A percentile compares a stretch with the other conserved stretches of the same genome.
Conservation (phyloP, 2,797 vertebrate species). For the Cossypha niveicapilla region DNA sequence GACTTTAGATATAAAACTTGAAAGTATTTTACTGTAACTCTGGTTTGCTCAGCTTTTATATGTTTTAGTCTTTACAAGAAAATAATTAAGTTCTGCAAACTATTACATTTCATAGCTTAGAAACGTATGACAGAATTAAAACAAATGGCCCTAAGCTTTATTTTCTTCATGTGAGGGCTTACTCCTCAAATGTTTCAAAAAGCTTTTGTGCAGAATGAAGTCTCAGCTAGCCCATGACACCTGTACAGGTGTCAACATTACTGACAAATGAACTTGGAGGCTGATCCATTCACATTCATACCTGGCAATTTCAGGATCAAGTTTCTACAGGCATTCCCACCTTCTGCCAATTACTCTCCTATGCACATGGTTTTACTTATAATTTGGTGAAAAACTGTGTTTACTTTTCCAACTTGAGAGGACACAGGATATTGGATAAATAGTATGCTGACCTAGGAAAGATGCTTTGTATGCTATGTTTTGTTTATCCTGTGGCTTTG, state of each 20-base stretch:
- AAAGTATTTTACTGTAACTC: background rate
- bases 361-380: background rate
- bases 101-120: background rate
- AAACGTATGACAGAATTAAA: background rate
- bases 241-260: conserved; percentile 51
- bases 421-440: background rate
- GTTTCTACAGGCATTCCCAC: conserved; percentile 9
- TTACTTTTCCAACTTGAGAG: background rate
- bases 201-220: conserved; percentile 44
- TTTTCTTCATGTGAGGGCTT: conserved; percentile 70
- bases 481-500: background rate
- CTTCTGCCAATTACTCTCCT: background rate
- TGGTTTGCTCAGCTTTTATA: background rate
- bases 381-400: background rate
- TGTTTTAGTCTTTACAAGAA: background rate
- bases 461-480: background rate
- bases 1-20: background rate
- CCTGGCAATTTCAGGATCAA: conserved; percentile 2
- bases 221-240: conserved; percentile 13
- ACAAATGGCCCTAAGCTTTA: conserved; percentile 55
- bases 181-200: conserved; percentile 8
- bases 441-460: background rate
- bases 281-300: background rate
- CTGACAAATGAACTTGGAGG: conserved; percentile 6
- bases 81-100: background rate